A percentile compares a stretch with the other conserved stretches of the same genome.
phyloP scores from a whole-genome alignment of 2,888 invertebrate genomes.

The Cheilosia scutellata region DNA sequence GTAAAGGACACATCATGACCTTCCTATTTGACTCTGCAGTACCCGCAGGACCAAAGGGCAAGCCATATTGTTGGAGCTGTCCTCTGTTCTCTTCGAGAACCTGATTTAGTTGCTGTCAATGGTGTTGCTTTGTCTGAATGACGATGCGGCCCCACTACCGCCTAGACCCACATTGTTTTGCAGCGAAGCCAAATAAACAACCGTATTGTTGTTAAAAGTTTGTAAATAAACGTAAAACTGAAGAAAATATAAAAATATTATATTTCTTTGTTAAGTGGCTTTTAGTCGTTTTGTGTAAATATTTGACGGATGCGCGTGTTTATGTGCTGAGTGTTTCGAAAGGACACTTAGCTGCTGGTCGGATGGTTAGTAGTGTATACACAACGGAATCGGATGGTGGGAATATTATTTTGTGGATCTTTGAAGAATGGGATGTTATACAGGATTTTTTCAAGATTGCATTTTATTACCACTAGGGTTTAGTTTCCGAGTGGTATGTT shows the following conservation, averaged over 20 bases:
- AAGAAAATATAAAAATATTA: conserved; percentile 61
- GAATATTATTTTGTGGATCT: conserved; percentile 27
- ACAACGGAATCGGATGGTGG: conserved; percentile 21
- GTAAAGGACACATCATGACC: conserved; percentile 27
- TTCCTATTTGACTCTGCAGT: conserved; percentile 1
- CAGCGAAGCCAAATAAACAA: conserved; percentile 49
- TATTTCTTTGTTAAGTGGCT: conserved; percentile 70
- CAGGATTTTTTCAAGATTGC: conserved; percentile 12
- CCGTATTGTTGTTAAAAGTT: conserved; percentile 66
- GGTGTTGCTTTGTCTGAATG: conserved; percentile 23
- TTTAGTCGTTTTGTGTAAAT: conserved; percentile 70
- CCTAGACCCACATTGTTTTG: conserved; percentile 39
- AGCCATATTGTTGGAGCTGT: conserved; percentile 23
- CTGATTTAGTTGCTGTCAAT: conserved; percentile 57
- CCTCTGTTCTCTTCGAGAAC: background rate
- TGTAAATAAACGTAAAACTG: conserved; percentile 63
- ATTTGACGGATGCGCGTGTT: conserved; percentile 63
- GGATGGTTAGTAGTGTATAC: background rate
- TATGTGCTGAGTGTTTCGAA: conserved; percentile 28
- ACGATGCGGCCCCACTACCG: background rate
- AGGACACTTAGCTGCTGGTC: conserved; percentile 16
- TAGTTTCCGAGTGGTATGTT: no score
- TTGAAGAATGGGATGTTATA: background rate
- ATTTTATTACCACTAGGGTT: conserved; percentile 8
- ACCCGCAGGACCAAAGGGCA: conserved; percentile 24